Percentiles rank a stretch among this genome's conserved stretches.
phyloP scores from a whole-genome alignment of 1,140 invertebrate species.

The Magallana angulata region DNA sequence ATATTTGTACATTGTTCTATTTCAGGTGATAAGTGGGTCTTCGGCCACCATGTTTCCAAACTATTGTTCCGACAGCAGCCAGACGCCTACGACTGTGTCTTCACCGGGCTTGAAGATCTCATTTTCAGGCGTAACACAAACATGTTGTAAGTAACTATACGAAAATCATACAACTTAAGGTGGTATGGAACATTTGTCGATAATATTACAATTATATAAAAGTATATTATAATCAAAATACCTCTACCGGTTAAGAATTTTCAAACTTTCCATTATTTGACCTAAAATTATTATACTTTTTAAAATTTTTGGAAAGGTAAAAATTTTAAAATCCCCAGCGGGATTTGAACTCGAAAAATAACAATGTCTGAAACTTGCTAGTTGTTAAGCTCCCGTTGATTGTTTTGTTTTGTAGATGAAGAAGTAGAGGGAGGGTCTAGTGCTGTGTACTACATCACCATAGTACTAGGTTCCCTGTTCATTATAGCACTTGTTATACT shows the following conservation, averaged over 20 bases:
- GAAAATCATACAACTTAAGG: neutral
- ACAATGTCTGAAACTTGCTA: too few relatives aligned
- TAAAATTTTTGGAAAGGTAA: too few relatives aligned
- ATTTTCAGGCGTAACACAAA: slow-evolving; percentile 37
- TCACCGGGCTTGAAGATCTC: slow-evolving; percentile 32
- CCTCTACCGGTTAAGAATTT: too few relatives aligned
- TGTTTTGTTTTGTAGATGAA: neutral
- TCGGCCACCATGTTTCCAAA: slow-evolving; percentile 44
- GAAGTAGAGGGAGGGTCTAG: slow-evolving; percentile 42
- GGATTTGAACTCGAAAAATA: too few relatives aligned
- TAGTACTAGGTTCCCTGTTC: slow-evolving; percentile 28
- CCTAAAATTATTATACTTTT: too few relatives aligned
- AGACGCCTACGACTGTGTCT: slow-evolving; percentile 47
- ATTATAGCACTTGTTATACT: slow-evolving; percentile 39
- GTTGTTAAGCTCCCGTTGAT: too few relatives aligned
- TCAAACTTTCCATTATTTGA: too few relatives aligned
- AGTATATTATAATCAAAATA: too few relatives aligned
- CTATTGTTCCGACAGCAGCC: slow-evolving; percentile 51
- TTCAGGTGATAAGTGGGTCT: slow-evolving; percentile 38
- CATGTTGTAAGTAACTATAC: slow-evolving; percentile 19
- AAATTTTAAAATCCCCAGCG: too few relatives aligned
- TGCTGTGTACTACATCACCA: slow-evolving; percentile 42
- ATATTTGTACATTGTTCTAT: neutral
- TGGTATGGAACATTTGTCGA: too few relatives aligned
- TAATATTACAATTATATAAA: too few relatives aligned